phyloP scores from a whole-genome alignment of 2,888 invertebrate genomes.

The Yponomeuta plumbellus region DNA sequence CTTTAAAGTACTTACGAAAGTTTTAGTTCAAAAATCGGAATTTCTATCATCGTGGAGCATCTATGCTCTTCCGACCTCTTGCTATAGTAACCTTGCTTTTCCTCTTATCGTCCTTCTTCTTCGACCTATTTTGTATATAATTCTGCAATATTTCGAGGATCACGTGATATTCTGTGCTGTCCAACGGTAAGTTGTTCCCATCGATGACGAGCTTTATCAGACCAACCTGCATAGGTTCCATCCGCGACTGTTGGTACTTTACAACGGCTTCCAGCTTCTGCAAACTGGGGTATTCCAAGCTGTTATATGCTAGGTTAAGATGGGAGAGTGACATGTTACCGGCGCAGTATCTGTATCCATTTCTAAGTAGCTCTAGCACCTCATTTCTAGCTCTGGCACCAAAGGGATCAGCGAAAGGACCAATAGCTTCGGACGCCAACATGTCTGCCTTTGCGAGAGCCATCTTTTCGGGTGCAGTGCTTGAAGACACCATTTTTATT shows the following conservation, averaged over 20 bases:
- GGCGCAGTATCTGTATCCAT: conserved; percentile 30
- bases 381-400: conserved; percentile 23
- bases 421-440: conserved; percentile 32
- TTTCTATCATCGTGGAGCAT: not conserved
- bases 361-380: too few species aligned
- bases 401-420: conserved; percentile 39
- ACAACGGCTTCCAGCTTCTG: conserved; percentile 36
- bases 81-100: not conserved
- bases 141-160: not conserved
- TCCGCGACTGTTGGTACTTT: conserved; percentile 33
- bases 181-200: conserved; percentile 42
- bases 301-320: conserved; percentile 51
- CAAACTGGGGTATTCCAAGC: conserved; percentile 36
- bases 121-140: not conserved
- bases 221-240: conserved; percentile 28
- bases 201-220: conserved; percentile 41
- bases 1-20: too few species aligned
- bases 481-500: conserved; percentile 27
- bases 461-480: conserved; percentile 18
- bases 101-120: not conserved
- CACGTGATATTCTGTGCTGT: conserved; percentile 28
- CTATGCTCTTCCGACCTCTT: not conserved
- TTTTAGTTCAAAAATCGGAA: too few species aligned
- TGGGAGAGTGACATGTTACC: conserved; percentile 46
- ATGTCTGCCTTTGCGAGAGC: conserved; percentile 33